Evolutionary conservation across 2,113 vertebrate species (phyloP).

Genomic region (Motacilla tschutschensis): DNA sequence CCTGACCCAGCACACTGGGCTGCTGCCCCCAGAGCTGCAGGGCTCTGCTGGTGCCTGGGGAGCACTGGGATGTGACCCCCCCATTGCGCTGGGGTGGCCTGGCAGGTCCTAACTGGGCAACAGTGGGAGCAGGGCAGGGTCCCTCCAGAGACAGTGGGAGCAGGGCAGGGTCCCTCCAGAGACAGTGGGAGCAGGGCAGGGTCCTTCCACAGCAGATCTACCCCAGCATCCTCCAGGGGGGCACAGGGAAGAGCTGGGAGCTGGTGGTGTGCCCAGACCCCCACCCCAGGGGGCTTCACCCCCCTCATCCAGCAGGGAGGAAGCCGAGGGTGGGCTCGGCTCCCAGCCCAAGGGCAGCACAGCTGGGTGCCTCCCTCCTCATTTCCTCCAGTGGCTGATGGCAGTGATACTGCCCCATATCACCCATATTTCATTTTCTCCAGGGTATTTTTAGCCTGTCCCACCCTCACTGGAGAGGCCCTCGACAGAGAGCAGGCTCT

Average conservation of each 20-base stretch:
- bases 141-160: too few species aligned
- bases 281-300: background rate
- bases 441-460: constrained; percentile 59
- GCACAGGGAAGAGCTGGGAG: background rate
- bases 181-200: background rate
- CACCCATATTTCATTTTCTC: constrained; percentile 49
- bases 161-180: background rate
- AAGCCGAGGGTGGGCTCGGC: background rate
- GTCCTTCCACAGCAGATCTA: fast-evolving
- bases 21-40: background rate
- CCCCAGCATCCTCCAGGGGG: background rate
- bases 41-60: background rate
- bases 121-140: background rate
- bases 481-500: background rate
- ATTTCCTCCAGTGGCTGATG: background rate
- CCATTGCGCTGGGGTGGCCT: background rate
- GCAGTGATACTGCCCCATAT: background rate
- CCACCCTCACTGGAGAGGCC: constrained; percentile 31
- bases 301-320: background rate
- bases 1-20: background rate
- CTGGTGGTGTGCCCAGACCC: background rate
- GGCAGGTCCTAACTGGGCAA: fast-evolving
- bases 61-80: background rate
- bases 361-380: constrained; percentile 10
- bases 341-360: background rate